Base-by-base conservation (phyloP, 1,140 invertebrate species). In the Bombus pyrosoma region DNA sequence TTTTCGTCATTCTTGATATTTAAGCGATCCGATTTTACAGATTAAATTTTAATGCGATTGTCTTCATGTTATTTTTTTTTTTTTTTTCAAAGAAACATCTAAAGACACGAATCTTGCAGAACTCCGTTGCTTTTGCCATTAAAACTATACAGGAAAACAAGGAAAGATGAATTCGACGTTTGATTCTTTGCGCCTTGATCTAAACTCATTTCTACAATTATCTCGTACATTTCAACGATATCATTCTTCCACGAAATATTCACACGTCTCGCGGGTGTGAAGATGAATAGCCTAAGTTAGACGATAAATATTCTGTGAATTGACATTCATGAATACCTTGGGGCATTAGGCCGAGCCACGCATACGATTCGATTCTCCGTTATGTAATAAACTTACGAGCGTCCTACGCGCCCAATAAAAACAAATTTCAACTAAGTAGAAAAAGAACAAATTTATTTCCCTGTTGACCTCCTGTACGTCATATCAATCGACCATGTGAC, bases 391-490 rank as follows among this genome's bases (percentile, higher is more conserved):
- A 53, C 12, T 18, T 25, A 41, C 39, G 37, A 84, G 3, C 39
- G 6, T 43, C 53, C n/a, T 32, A 22, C 37, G 39, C 22, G 39
- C 6, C 3, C 2, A 10, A 39, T 5, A 4, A n/a, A 15, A 5
- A 71, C 72, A 47, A 28, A 37, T 37, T 32, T 28, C 15, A n/a
- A 32, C 18, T 9, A 32, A 39, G 22, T 32, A 10, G 8, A n/a
- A 53, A 37, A 62, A 39, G 15, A 39, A 34, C 22, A n/a, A 75
- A 85, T 85, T 85, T 81, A 66, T 81, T 85, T 81, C 34, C 83
- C 12, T 13, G 43, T 43, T 68, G 69, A 59, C 37, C 78, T 81
- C 71, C 53, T 3, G 9, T 25, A 13, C 10, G 37, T 2, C 53
- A 25, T 72, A 59, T 68, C 71, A 39, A 59, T 75, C 71, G 62